Evolutionary conservation across 2,888 invertebrate genomes (phyloP).

Genomic region (Xiphydria camelus): DNA sequence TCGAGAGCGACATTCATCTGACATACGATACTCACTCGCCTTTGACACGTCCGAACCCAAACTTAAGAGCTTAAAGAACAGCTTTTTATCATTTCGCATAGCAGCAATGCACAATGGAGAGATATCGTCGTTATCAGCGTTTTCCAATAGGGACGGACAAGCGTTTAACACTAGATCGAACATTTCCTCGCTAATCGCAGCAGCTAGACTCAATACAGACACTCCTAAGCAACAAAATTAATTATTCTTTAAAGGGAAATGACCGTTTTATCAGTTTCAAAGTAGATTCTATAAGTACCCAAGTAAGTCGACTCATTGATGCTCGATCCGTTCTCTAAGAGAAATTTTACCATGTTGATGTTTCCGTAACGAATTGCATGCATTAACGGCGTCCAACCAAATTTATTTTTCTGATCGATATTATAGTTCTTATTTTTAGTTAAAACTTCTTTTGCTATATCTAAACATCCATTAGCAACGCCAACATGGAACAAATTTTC

Average conservation of each 20-base stretch:
- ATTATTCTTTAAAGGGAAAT: conserved; percentile 5
- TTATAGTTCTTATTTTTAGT: conserved; percentile 20
- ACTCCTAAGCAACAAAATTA: conserved; percentile 30
- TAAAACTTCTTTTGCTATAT: conserved; percentile 38
- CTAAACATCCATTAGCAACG: conserved; percentile 43
- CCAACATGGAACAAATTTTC: conserved; percentile 47
- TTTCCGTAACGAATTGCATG: conserved; percentile 48
- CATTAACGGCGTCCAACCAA: conserved; percentile 54
- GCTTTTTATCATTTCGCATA: conserved; percentile 44
- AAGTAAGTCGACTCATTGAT: conserved; percentile 41
- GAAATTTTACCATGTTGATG: conserved; percentile 37
- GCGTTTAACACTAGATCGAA: conserved; percentile 41
- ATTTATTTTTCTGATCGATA: conserved; percentile 45
- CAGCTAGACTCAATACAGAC: conserved; percentile 43
- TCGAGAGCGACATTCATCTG: background rate
- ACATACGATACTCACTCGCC: conserved; percentile 34
- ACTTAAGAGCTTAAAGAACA: conserved; percentile 42
- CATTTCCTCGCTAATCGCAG: conserved; percentile 42
- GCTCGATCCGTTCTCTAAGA: conserved; percentile 36
- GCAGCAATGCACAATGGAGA: conserved; percentile 50
- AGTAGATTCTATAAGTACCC: conserved; percentile 29
- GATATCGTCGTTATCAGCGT: conserved; percentile 40
- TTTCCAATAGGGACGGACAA: conserved; percentile 37
- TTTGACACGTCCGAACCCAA: conserved; percentile 37
- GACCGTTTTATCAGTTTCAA: background rate